phyloP scores from a whole-genome alignment of 2,113 vertebrate genomes.

The Myrmecobius fasciatus region DNA sequence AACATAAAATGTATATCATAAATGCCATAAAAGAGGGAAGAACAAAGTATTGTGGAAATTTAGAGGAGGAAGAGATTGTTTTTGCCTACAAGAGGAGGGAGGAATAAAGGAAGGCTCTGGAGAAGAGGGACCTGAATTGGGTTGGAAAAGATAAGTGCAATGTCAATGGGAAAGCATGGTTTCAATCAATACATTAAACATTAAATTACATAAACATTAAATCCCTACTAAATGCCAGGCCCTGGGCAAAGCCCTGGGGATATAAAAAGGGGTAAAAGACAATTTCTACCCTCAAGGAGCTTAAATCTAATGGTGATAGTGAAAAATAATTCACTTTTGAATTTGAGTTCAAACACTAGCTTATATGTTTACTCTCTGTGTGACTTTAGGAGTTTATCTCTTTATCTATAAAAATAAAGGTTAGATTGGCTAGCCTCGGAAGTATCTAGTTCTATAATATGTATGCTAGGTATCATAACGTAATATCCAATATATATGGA shows the following conservation, averaged over 20 bases:
- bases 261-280: not conserved
- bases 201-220: not conserved
- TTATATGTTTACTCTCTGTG: accelerated
- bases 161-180: not conserved
- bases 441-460: not conserved
- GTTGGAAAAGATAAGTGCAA: not conserved
- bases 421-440: not conserved
- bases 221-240: not conserved
- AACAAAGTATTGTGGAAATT: not conserved
- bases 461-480: too few relatives aligned
- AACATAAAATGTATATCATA: not conserved
- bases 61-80: too few relatives aligned
- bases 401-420: not conserved
- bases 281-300: not conserved
- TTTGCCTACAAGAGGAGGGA: not conserved
- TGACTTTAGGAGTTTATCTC: not conserved
- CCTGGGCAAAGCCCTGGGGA: not conserved
- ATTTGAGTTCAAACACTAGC: not conserved
- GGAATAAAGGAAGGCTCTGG: not conserved
- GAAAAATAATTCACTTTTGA: not conserved
- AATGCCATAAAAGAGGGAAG: not conserved
- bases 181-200: not conserved
- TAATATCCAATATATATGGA: too few relatives aligned
- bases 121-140: not conserved
- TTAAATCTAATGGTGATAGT: not conserved